phyloP scores from a whole-genome alignment of 2,797 vertebrate species.

The Sebastes flavidus region DNA sequence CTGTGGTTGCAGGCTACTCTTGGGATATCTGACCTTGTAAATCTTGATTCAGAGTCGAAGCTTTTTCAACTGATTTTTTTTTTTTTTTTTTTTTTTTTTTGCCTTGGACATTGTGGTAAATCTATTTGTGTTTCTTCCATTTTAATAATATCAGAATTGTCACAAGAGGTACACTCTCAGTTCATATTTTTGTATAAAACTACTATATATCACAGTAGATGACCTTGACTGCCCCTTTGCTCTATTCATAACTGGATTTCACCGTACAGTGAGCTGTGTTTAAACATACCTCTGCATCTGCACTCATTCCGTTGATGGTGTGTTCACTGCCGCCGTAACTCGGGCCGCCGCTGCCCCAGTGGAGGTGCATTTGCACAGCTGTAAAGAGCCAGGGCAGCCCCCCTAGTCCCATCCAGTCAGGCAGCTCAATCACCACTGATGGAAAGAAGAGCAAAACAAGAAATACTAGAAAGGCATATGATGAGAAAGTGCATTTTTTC shows the following conservation, averaged over 20 bases:
- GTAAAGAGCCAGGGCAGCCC: slow-evolving; percentile 85
- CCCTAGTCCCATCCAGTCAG: slow-evolving; percentile 83
- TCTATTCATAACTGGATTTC: not conserved
- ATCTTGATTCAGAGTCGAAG: not conserved
- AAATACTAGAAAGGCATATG: not conserved
- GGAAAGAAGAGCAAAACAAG: not conserved
- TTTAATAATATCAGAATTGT: not conserved
- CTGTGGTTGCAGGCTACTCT: not conserved
- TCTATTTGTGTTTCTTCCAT: not conserved
- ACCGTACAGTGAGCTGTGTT: not conserved
- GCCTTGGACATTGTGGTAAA: not conserved
- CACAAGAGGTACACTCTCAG: not conserved
- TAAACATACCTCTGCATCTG: slow-evolving; percentile 87
- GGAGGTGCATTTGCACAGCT: slow-evolving; percentile 90
- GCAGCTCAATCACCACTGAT: slow-evolving; percentile 85
- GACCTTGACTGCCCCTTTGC: not conserved
- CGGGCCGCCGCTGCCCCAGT: slow-evolving; percentile 87
- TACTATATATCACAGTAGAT: not conserved
- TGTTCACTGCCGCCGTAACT: slow-evolving; percentile 86
- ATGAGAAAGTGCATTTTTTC: not conserved
- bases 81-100: not conserved
- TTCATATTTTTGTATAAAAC: not conserved
- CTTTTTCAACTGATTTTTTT: not conserved
- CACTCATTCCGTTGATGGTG: slow-evolving; percentile 81
- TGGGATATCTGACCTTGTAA: not conserved